These are phyloP conservation scores for Panagrolaimus sp. DNA, from an alignment of 1,140 invertebrate species.

Conservation along the genomic window DNA sequence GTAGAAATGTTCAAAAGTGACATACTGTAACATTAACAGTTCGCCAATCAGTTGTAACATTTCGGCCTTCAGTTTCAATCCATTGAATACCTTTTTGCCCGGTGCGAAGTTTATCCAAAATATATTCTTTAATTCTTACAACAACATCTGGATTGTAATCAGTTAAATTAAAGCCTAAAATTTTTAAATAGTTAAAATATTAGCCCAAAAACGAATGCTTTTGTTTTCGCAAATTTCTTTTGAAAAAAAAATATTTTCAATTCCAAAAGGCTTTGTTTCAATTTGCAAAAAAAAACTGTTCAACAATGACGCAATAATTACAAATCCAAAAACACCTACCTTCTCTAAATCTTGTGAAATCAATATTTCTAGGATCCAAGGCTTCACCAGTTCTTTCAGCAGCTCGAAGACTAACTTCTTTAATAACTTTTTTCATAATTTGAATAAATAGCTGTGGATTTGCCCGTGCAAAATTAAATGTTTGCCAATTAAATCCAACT, in stretches of 20 bases:
- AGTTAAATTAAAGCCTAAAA: constrained; percentile 45
- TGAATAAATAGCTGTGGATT: constrained; percentile 44
- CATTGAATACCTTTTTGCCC: background rate
- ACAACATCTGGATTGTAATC: constrained; percentile 36
- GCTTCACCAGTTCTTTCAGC: constrained; percentile 35
- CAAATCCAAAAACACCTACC: constrained; percentile 14
- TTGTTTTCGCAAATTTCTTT: too few species aligned
- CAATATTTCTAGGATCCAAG: constrained; percentile 45
- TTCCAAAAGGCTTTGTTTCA: too few species aligned
- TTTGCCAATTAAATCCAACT: constrained; percentile 47
- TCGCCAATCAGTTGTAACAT: background rate
- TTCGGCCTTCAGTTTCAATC: background rate
- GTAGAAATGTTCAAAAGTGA: too few species aligned
- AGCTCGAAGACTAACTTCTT: constrained; percentile 34
- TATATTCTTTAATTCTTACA: constrained; percentile 36
- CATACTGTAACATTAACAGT: too few species aligned
- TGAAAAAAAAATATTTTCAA: too few species aligned
- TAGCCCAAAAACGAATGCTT: too few species aligned
- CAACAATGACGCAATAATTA: background rate
- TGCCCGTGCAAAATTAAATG: constrained; percentile 30
- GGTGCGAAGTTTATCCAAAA: constrained; percentile 18
- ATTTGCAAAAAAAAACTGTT: too few species aligned
- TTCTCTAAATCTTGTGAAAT: constrained; percentile 32
- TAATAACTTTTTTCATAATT: constrained; percentile 34
- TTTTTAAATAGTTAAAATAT: too few species aligned